phyloP scores from a whole-genome alignment of 1,140 invertebrate species.

The Dinothrombium tinctorium region DNA sequence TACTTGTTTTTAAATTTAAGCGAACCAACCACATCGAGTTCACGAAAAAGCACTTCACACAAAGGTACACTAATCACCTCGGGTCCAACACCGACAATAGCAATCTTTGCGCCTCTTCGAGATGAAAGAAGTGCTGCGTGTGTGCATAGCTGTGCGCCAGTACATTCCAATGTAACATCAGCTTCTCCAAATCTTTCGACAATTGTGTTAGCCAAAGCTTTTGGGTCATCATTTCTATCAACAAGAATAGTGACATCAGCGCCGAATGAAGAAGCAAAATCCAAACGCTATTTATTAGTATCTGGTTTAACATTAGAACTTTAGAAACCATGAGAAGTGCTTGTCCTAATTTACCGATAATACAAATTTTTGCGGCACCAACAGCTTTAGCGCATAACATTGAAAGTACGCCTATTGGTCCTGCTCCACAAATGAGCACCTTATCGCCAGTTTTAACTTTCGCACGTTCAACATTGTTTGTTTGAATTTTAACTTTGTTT shows the following conservation, averaged over 20 bases:
- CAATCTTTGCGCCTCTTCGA: no score
- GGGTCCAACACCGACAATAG: no score
- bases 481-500: no score
- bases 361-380: background rate
- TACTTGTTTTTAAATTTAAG: no score
- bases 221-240: conserved; percentile 22
- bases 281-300: conserved; percentile 18
- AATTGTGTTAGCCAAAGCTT: conserved; percentile 34
- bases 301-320: conserved; percentile 10
- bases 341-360: background rate
- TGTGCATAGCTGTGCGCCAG: conserved; percentile 39
- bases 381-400: background rate
- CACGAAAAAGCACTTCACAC: no score
- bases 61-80: no score
- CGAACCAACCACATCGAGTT: no score
- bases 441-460: conserved; percentile 40
- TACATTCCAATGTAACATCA: conserved; percentile 8
- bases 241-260: conserved; percentile 44
- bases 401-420: conserved; percentile 64
- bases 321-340: background rate
- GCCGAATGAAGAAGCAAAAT: conserved; percentile 47
- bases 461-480: no score
- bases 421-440: conserved; percentile 68
- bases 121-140: no score
- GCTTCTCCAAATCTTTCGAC: conserved; percentile 28